Conservation (phyloP, 1,140 invertebrate genomes). For the Hyphantria cunea region DNA sequence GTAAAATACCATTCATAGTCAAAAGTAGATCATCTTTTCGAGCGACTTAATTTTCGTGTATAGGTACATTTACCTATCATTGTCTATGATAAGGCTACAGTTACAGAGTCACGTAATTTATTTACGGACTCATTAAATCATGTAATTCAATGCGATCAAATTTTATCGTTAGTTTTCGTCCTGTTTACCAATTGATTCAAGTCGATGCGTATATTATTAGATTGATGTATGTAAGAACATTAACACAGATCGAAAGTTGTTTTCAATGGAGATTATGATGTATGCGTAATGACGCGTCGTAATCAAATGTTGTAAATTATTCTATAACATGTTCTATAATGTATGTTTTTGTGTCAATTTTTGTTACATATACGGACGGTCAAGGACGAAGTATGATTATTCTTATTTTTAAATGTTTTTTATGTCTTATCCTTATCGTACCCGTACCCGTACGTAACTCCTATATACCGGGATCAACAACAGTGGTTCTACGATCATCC, state of each 20-base stretch:
- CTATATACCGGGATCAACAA: too few species aligned
- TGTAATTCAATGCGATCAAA: conserved; percentile 5
- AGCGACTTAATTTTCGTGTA: too few species aligned
- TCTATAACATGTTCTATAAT: conserved; percentile 14
- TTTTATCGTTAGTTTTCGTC: conserved; percentile 10
- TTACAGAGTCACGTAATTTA: too few species aligned
- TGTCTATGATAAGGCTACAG: too few species aligned
- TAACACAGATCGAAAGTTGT: conserved; percentile 24
- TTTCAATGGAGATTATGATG: conserved; percentile 6
- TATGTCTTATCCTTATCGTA: too few species aligned
- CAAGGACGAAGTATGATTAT: conserved; percentile 4
- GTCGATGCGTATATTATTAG: conserved; percentile 12
- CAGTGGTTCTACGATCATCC: too few species aligned
- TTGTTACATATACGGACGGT: neutral
- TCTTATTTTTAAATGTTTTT: too few species aligned
- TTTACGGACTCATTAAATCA: too few species aligned
- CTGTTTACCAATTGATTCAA: neutral
- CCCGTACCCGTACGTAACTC: too few species aligned
- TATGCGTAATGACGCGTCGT: conserved; percentile 9
- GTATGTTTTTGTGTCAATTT: conserved; percentile 8
- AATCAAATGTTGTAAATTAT: conserved; percentile 4
- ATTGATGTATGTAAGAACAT: neutral
- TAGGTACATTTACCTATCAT: too few species aligned
- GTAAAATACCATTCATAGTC: too few species aligned
- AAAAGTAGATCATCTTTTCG: too few species aligned